Conservation (phyloP, 2,888 invertebrate species). For the Drosophila differens region DNA sequence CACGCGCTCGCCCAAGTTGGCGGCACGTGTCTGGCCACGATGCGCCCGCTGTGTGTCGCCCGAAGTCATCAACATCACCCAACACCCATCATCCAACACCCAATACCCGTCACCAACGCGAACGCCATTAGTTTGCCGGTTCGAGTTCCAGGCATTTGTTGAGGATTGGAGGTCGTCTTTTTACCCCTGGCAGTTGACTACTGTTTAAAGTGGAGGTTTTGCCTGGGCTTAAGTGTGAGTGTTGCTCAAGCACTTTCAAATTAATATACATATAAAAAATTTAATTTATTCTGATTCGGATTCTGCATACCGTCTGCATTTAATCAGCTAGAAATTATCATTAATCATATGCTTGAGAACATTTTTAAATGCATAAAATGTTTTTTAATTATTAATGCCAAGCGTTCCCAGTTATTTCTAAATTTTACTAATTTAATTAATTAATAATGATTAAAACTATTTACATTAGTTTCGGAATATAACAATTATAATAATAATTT, state of each 20-base stretch:
- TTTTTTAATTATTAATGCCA: not conserved
- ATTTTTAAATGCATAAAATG: constrained; percentile 31
- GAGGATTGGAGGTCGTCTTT: not conserved
- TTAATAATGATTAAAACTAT: not conserved
- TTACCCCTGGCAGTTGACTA: constrained; percentile 19
- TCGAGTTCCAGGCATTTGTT: constrained; percentile 41
- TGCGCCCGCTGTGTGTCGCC: constrained; percentile 65
- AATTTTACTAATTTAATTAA: not conserved
- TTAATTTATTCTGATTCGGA: constrained; percentile 13
- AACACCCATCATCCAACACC: not conserved
- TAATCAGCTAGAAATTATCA: constrained; percentile 70
- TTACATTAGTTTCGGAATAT: not conserved
- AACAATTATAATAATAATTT: not conserved
- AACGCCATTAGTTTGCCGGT: constrained; percentile 72
- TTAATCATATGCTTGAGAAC: constrained; percentile 60
- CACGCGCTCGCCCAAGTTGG: constrained; percentile 78
- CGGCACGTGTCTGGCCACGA: constrained; percentile 75
- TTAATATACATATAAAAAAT: constrained; percentile 25
- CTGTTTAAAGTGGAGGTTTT: constrained; percentile 65
- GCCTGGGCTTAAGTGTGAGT: constrained; percentile 20
- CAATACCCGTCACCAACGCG: constrained; percentile 38
- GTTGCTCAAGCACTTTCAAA: constrained; percentile 35
- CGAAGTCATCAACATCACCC: constrained; percentile 43
- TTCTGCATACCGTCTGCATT: constrained; percentile 55
- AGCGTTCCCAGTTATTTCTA: not conserved